Evolutionary conservation across 2,797 vertebrate genomes (phyloP).

Genomic region (Prionace glauca): DNA sequence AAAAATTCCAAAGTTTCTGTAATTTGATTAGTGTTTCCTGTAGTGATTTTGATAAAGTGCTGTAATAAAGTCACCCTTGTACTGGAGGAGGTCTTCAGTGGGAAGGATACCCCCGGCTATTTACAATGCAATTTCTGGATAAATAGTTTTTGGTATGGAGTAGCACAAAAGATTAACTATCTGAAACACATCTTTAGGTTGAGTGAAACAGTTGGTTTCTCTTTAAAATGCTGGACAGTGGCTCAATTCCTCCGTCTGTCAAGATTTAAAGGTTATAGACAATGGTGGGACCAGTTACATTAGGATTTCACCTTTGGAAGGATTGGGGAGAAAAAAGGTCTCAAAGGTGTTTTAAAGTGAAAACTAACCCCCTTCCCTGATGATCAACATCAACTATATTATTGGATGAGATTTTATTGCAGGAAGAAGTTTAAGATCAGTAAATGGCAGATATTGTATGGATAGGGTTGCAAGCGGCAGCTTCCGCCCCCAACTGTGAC

Average conservation of each 20-base stretch:
- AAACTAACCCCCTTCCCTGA: background rate
- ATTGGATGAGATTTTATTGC: constrained; percentile 23
- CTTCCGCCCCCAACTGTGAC: constrained; percentile 31
- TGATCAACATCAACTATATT: background rate
- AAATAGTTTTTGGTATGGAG: background rate
- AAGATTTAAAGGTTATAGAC: background rate
- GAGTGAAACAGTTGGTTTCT: background rate
- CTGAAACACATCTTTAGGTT: background rate
- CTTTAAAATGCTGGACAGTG: background rate
- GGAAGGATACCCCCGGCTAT: background rate
- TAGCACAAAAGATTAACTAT: background rate
- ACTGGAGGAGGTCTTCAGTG: background rate
- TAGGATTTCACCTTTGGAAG: background rate
- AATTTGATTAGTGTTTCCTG: background rate
- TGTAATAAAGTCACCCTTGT: background rate
- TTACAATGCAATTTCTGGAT: background rate
- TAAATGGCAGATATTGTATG: constrained; percentile 23
- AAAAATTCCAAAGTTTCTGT: background rate
- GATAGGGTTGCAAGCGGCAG: constrained; percentile 20
- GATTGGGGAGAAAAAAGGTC: background rate
- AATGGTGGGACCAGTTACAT: background rate
- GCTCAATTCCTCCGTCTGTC: background rate
- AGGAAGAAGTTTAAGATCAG: constrained; percentile 32
- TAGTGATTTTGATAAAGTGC: background rate
- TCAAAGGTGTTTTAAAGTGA: constrained; percentile 11